Evolutionary conservation across 1,140 invertebrate species (phyloP).

Genomic region (Venustaconcha ellipsiformis): DNA sequence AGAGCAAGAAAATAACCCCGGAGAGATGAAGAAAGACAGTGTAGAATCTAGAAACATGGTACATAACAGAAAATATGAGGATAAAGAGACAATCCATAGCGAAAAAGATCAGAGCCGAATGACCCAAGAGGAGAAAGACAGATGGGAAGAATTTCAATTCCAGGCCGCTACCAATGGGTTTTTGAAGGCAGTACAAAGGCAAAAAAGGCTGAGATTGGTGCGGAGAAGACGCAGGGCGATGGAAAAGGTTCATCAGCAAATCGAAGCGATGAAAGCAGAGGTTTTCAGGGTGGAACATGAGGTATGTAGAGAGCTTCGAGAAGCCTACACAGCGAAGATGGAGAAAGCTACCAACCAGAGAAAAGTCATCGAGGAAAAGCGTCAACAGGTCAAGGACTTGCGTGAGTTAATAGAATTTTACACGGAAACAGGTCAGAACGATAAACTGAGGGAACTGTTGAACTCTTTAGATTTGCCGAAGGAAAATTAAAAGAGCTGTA

Average conservation of each 20-base stretch:
- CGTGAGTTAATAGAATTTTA: constrained; percentile 6
- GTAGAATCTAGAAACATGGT: not conserved
- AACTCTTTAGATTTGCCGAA: constrained; percentile 1
- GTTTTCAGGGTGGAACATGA: constrained; percentile 13
- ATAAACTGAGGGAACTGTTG: constrained; percentile 10
- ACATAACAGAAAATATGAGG: not conserved
- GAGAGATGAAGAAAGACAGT: not conserved
- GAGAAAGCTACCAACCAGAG: constrained; percentile 12
- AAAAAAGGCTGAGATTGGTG: constrained; percentile 7
- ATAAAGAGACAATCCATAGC: not conserved
- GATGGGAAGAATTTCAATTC: constrained; percentile 11
- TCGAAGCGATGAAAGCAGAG: constrained; percentile 15
- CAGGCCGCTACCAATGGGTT: constrained; percentile 6
- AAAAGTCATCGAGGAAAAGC: constrained; percentile 15
- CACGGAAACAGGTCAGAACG: constrained; percentile 12
- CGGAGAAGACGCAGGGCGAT: constrained; percentile 20
- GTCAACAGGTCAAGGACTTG: not conserved
- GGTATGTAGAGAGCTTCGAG: constrained; percentile 10
- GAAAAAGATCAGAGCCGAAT: not conserved
- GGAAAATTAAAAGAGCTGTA: constrained; percentile 3
- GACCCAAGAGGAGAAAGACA: not conserved
- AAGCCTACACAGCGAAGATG: constrained; percentile 11
- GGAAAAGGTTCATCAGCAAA: constrained; percentile 4
- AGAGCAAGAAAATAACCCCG: not conserved
- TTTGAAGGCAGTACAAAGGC: constrained; percentile 10